phyloP scores from a whole-genome alignment of 1,140 invertebrate genomes.

The Drosophila sp. region DNA sequence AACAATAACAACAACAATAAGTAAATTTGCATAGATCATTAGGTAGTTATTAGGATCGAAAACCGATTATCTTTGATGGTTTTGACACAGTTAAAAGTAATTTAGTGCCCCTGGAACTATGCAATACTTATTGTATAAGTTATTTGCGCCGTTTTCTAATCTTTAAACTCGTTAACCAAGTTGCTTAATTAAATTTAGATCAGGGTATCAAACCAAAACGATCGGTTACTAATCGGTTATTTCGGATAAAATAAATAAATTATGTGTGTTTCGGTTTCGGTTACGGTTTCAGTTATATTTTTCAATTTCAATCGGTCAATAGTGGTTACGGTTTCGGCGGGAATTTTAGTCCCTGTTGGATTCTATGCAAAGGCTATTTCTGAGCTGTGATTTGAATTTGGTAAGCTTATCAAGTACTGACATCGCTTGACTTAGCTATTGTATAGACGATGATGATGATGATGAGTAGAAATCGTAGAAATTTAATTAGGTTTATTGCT shows the following conservation, averaged over 20 bases:
- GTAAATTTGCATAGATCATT: neutral
- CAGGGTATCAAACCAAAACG: no score
- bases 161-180: no score
- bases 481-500: slow-evolving; percentile 81
- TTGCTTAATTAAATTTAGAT: no score
- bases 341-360: no score
- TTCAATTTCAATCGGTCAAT: no score
- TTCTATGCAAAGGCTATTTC: slow-evolving; percentile 13
- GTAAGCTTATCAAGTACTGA: slow-evolving; percentile 16
- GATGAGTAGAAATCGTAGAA: slow-evolving; percentile 51
- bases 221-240: no score
- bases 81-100: slow-evolving; percentile 4
- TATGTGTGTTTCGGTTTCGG: no score
- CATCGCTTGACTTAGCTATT: no score
- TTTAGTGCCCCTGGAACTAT: slow-evolving; percentile 48
- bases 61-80: neutral
- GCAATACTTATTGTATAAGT: slow-evolving; percentile 16
- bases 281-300: no score
- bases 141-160: neutral
- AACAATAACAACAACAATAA: neutral
- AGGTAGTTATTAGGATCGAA: neutral
- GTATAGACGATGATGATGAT: neutral
- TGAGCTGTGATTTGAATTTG: neutral
- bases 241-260: no score
- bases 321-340: no score